Conservation (phyloP, 2,888 invertebrate species). For the Ditylenchus weischeri region DNA sequence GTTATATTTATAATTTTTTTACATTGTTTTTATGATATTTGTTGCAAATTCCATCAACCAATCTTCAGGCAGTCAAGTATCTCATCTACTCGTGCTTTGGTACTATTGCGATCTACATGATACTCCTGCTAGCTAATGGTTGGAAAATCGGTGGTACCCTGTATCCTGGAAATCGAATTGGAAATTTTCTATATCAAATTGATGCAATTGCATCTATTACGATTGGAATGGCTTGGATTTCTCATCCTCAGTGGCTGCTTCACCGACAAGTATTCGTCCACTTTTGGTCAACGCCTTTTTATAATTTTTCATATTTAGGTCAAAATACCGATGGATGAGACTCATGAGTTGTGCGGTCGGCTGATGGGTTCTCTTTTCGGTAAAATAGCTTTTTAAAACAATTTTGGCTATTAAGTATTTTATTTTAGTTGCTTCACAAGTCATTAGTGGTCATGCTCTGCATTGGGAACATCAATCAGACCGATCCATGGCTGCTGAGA, state of each 20-base stretch:
- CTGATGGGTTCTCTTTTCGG: constrained; percentile 55
- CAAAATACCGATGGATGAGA: constrained; percentile 46
- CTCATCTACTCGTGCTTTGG: constrained; percentile 38
- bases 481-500: constrained; percentile 47
- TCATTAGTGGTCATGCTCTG: constrained; percentile 40
- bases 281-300: constrained; percentile 7
- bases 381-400: constrained; percentile 14
- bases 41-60: not conserved
- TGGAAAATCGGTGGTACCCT: constrained; percentile 40
- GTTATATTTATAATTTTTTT: too few species aligned
- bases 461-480: constrained; percentile 49
- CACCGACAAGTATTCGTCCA: constrained; percentile 42
- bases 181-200: constrained; percentile 53
- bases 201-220: constrained; percentile 54
- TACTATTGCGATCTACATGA: constrained; percentile 35
- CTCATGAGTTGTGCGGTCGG: constrained; percentile 51
- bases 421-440: constrained; percentile 27
- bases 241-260: constrained; percentile 55
- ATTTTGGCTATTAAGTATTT: not conserved
- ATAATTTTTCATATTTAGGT: constrained; percentile 40
- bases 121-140: constrained; percentile 36
- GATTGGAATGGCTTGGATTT: constrained; percentile 54
- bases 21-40: too few species aligned
- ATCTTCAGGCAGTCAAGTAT: constrained; percentile 20
- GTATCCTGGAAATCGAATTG: constrained; percentile 26